phyloP scores from a whole-genome alignment of 2,888 invertebrate genomes.

The Choristoneura rosaceana region DNA sequence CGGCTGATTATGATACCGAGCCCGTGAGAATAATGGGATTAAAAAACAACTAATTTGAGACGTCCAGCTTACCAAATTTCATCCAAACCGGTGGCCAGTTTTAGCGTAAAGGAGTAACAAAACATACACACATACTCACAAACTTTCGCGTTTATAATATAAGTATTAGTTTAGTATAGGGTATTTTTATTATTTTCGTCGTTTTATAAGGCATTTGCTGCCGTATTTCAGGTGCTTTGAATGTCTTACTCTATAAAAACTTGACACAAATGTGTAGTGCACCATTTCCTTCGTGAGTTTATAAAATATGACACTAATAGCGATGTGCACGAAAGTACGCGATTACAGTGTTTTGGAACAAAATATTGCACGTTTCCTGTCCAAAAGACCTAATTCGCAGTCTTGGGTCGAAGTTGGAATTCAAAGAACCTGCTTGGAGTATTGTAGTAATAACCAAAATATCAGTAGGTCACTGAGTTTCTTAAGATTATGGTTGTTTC shows the following conservation, averaged over 20 bases:
- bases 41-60: no score
- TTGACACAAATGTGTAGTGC: constrained; percentile 19
- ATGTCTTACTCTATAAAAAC: background rate
- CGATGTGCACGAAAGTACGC: constrained; percentile 18
- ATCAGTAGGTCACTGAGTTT: constrained; percentile 24
- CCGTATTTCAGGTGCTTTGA: background rate
- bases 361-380: constrained; percentile 15
- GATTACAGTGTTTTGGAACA: constrained; percentile 10
- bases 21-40: no score
- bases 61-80: no score
- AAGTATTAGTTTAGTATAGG: no score
- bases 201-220: background rate
- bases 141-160: no score
- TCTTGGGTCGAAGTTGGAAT: constrained; percentile 3
- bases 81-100: no score
- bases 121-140: no score
- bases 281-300: constrained; percentile 20
- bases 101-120: no score
- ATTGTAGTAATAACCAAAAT: constrained; percentile 14
- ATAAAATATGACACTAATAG: constrained; percentile 24
- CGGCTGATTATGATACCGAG: no score
- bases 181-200: no score
- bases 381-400: constrained; percentile 7
- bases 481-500: constrained; percentile 11
- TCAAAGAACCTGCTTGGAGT: constrained; percentile 13